Conservation (phyloP, 2,888 invertebrate genomes). For the Brenthis ino region DNA sequence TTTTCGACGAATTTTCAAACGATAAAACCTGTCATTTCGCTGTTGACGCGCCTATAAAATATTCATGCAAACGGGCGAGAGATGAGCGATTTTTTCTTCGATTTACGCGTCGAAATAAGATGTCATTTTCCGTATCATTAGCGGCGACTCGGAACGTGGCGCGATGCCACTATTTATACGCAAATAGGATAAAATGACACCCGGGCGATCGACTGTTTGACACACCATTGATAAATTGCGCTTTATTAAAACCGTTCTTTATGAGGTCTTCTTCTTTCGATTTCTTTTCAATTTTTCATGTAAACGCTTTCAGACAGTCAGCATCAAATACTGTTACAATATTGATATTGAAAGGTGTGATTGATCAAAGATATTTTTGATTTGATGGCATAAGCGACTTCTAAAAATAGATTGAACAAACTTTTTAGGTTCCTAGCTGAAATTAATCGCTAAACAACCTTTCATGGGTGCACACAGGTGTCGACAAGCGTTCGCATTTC, state of each 20-base stretch:
- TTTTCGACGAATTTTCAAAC: conserved; percentile 82
- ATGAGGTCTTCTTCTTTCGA: conserved; percentile 45
- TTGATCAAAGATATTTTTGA: conserved; percentile 8
- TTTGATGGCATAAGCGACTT: conserved; percentile 15
- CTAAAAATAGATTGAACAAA: conserved; percentile 16
- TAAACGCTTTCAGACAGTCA: conserved; percentile 14
- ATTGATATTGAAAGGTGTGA: conserved; percentile 13
- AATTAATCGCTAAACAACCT: conserved; percentile 29
- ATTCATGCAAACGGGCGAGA: conserved; percentile 79
- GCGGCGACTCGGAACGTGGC: conserved; percentile 73
- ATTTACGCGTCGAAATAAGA: conserved; percentile 82
- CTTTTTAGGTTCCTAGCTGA: conserved; percentile 19
- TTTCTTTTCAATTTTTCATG: conserved; percentile 42
- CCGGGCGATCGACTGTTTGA: conserved; percentile 79
- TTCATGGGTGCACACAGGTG: conserved; percentile 36
- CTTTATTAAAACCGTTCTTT: conserved; percentile 69
- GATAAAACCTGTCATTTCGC: conserved; percentile 83
- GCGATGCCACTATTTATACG: conserved; percentile 80
- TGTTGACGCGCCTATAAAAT: conserved; percentile 83
- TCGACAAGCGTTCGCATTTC: conserved; percentile 51
- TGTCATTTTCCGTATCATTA: conserved; percentile 84
- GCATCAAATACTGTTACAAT: conserved; percentile 26
- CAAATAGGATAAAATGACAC: conserved; percentile 82
- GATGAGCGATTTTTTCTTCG: conserved; percentile 82
- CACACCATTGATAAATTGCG: conserved; percentile 80